These are phyloP conservation scores for Limnothrissa miodon DNA, from an alignment of 2,113 vertebrate genomes.

Conservation along the genomic window DNA sequence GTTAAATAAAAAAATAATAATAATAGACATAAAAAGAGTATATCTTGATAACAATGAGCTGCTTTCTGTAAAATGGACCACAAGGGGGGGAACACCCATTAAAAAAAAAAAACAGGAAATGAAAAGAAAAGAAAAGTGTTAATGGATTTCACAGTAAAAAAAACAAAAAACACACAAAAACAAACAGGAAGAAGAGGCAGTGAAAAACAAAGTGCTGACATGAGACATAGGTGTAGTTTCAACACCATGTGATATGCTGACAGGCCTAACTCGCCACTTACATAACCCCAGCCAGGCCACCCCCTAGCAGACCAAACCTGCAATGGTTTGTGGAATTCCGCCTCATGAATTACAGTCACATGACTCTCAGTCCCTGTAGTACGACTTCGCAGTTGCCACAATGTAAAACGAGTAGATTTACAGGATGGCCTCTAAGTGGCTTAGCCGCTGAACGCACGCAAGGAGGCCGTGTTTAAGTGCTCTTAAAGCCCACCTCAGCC, in stretches of 20 bases:
- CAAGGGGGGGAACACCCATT: neutral
- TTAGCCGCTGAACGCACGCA: neutral
- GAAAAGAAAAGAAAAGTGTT: conserved; percentile 23
- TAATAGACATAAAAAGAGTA: conserved; percentile 44
- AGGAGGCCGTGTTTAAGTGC: neutral
- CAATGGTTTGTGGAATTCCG: neutral
- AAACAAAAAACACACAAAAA: conserved; percentile 13
- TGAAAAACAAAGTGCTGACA: conserved; percentile 27
- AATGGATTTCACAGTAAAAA: conserved; percentile 9
- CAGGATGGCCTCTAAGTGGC: neutral
- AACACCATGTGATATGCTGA: conserved; percentile 37
- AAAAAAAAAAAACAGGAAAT: conserved; percentile 12
- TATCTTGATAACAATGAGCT: conserved; percentile 21
- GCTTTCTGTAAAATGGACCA: conserved; percentile 35
- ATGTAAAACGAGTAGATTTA: neutral
- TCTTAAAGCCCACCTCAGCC: neutral
- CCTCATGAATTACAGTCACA: neutral
- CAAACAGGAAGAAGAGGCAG: neutral
- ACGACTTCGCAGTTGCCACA: neutral
- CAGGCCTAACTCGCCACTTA: conserved; percentile 25
- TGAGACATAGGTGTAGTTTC: conserved; percentile 23
- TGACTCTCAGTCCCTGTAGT: neutral
- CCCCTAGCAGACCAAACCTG: neutral
- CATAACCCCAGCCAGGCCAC: neutral
- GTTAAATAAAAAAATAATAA: conserved; percentile 70